Evolutionary conservation across 64 coral and sea anemone genomes (phyloP), one percentile per base, ranked within the genome.

Genomic region (Pachyseris speciosa): DNA sequence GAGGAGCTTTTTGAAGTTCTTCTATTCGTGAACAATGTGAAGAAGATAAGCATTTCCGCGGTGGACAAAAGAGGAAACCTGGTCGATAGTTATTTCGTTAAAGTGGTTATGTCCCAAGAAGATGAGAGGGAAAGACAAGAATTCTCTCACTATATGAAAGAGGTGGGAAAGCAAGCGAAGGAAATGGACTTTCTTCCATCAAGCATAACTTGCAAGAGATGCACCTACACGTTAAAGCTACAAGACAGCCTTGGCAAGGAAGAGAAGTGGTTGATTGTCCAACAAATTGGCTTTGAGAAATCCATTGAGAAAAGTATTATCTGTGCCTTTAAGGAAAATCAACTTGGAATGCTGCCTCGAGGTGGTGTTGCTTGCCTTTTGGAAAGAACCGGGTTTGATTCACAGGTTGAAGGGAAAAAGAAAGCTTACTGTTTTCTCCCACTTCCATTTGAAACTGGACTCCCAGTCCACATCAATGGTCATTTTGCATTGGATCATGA

Each of bases 391-490:
- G 36, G 6, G 1, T 38, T 10, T 2, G n/a, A 6, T 1, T 2
- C 7, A 17, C 17, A 13, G 17, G 9, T 31, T 1, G 9, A 74
- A 6, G 7, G 15, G n/a, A 48, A 63, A 2, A 86, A 68, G 73
- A 96, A 89, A 84, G 85, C 90, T 9, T 96, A 84, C 22, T 96
- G 94, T 41, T 96, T 96, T 50, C 83, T 96, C 41, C 94, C 94
- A 12, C 86, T 96, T 37, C 94, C 94, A 58, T 52, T 89, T n/a
- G 86, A 59, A 29, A 96, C 94, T 0, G 71, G 30, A 13, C 71
- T 96, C 8, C 94, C 94, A 31, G 85, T 96, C 8, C 94, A 96
- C 66, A 90, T 96, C 27, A 96, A 96, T 85, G 94, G 94, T 5
- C 94, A 96, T 43, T 96, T 96, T 36, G 94, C 85, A 9, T 31